Percentiles rank a stretch among this genome's conserved stretches.
phyloP scores from a whole-genome alignment of 2,113 vertebrate genomes.

The Mobula birostris region DNA sequence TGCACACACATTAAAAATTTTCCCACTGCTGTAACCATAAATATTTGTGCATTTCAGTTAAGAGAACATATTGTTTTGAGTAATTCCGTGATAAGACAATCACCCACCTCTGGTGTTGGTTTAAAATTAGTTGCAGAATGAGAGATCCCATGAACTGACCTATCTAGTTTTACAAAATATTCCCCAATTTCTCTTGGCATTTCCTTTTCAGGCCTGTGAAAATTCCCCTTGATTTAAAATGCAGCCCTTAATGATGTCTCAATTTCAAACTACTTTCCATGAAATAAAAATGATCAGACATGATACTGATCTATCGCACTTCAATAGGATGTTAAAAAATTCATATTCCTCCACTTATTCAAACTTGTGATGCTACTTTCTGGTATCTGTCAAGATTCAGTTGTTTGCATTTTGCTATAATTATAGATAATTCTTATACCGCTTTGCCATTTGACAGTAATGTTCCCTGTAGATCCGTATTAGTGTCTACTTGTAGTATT shows the following conservation, averaged over 20 bases:
- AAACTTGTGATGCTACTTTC: background rate
- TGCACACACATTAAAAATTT: background rate
- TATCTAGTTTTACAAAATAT: background rate
- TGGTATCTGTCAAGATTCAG: background rate
- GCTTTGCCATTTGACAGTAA: background rate
- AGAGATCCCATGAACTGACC: background rate
- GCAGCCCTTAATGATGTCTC: background rate
- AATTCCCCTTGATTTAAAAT: conserved; percentile 1
- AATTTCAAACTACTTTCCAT: background rate
- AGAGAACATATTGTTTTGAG: background rate
- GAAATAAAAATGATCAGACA: background rate
- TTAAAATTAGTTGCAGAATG: background rate
- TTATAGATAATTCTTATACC: background rate
- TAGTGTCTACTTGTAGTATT: background rate
- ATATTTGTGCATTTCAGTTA: background rate
- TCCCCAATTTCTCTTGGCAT: background rate
- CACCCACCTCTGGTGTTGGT: background rate
- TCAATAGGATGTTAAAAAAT: background rate
- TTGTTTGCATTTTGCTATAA: background rate
- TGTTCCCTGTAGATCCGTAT: background rate
- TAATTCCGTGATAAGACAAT: too few species aligned
- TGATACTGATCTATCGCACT: background rate
- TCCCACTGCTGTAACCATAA: background rate
- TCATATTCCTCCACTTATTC: background rate
- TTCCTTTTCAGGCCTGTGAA: background rate